Base-by-base conservation (phyloP, 2,113 vertebrate genomes). In the Tetrax tetrax region DNA sequence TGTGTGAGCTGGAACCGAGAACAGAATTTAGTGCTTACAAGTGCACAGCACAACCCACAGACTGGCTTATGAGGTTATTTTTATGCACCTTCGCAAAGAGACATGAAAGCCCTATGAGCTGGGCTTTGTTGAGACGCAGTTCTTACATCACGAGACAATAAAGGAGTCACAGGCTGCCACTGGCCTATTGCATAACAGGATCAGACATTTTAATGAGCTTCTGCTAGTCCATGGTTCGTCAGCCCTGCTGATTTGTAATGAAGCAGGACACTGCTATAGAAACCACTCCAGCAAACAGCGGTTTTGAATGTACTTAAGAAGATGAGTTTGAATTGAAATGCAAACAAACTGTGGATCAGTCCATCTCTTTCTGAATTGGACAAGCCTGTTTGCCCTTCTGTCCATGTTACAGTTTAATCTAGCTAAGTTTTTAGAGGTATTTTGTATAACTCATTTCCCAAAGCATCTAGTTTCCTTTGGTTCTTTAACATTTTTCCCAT, bases 151-250 rank as follows among this genome's bases (percentile, higher is more conserved):
- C 64, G 92, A 61, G 89, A 92, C 90, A 96, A 93, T 74, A 65
- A 79, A 87, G 87, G 91, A 90, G 91, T 85, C 78, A 83, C 89
- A 72, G 96, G 48, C 92, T 92, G 94, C 92, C 50, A 65, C 65
- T 10, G 45, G 77, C 65, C 83, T 93, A 41, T 85, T 96, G 94
- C 92, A 77, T 95, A 96, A 96, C 74, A 22, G 75, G 96, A 95
- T 97, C 94, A 96, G 95, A 91, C 90, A 47, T 91, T 95, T 81
- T 96, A 97, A 97, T 96, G 94, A 97, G 95, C 96, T 96, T 93
- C 89, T 96, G 93, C 57, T 87, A 33, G 83, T 20, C 83, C 89
- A 64, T 22, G 75, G 53, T 43, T 91, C 63, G 1, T 97, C 95
- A 96, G 92, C 81, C 50, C 89, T 56, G 77, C 61, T 94, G 89